These are phyloP conservation scores for Fistularia tabacaria DNA, from an alignment of 2,797 vertebrate species.

Conservation along the genomic window DNA sequence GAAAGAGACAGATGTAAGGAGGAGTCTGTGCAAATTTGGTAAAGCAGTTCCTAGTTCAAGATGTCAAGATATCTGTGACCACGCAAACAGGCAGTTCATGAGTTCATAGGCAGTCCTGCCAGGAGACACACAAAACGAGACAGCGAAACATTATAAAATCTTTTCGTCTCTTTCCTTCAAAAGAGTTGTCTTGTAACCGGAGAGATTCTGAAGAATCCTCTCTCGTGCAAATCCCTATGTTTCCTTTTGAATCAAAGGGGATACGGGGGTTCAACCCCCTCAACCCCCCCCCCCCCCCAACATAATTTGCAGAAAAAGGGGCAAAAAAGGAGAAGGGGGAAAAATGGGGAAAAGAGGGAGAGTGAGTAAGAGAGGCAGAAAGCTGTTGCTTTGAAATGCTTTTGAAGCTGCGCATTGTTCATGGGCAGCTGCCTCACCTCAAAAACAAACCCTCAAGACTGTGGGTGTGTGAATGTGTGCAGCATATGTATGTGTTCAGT, in stretches of 20 bases:
- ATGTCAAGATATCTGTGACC: no score
- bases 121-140: no score
- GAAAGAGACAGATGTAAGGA: no score
- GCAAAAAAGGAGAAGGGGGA: conserved; percentile 7
- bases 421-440: conserved; percentile 72
- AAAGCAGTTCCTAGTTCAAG: no score
- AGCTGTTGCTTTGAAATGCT: conserved; percentile 73
- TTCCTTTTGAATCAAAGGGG: conserved; percentile 40
- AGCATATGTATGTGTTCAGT: conserved; percentile 17
- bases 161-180: no score
- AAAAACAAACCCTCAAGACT: conserved; percentile 50
- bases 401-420: conserved; percentile 76
- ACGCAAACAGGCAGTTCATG: no score
- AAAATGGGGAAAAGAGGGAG: conserved; percentile 1
- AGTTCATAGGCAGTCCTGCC: no score
- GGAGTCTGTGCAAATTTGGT: no score
- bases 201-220: background rate
- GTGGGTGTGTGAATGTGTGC: conserved; percentile 33
- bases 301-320: conserved; percentile 35
- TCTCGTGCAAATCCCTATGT: conserved; percentile 15
- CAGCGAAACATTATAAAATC: no score
- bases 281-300: conserved; percentile 56
- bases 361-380: conserved; percentile 11
- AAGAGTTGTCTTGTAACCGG: no score
- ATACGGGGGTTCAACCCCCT: conserved; percentile 57